A percentile compares a stretch with the other conserved stretches of the same genome.
Evolutionary conservation across 2,113 vertebrate species (phyloP).

Genomic region (Forbesichthys agassizii): DNA sequence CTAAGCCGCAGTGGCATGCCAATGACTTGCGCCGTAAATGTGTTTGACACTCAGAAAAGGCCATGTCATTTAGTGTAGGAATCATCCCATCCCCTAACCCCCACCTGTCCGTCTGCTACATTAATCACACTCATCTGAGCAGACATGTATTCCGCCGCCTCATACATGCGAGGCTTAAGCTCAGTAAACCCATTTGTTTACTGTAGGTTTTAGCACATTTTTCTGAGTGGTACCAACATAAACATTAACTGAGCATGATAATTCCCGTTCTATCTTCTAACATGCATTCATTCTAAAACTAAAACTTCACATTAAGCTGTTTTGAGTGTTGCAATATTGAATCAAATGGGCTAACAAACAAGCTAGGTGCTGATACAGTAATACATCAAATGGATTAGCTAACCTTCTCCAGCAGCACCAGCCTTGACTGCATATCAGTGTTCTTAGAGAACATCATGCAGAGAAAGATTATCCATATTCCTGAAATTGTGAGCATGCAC

Average conservation of each 20-base stretch:
- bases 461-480: too few relatives aligned
- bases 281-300: too few relatives aligned
- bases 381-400: neutral
- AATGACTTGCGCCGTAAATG: constrained; percentile 60
- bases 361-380: neutral
- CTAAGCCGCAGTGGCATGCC: constrained; percentile 51
- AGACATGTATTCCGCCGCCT: constrained; percentile 12
- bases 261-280: too few relatives aligned
- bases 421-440: too few relatives aligned
- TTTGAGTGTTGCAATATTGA: neutral
- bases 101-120: constrained; percentile 62
- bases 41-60: constrained; percentile 76
- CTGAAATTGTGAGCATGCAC: too few relatives aligned
- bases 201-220: neutral
- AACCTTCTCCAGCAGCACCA: neutral
- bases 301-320: neutral
- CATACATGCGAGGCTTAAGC: neutral
- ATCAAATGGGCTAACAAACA: neutral
- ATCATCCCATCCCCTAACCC: constrained; percentile 54
- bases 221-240: neutral
- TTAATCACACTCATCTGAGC: constrained; percentile 55
- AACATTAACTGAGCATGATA: too few relatives aligned
- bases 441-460: too few relatives aligned
- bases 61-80: constrained; percentile 66
- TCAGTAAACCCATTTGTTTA: neutral